Evolutionary conservation across 2,888 invertebrate species (phyloP), one percentile per base, ranked within the genome.

Genomic region (Coelogynopora nodosa): DNA sequence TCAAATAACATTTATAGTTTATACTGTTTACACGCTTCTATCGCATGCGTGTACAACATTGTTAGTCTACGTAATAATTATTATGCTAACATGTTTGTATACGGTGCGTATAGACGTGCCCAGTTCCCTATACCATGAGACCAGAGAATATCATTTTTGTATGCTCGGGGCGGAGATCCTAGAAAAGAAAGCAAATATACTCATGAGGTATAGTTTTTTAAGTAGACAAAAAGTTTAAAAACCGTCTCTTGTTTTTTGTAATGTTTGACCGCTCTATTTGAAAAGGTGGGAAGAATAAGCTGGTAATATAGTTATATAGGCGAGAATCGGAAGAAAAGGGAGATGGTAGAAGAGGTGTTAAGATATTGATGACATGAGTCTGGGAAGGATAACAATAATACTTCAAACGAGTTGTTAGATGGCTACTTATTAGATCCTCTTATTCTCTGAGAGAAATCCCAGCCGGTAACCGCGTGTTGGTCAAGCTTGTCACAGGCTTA

Each of bases 231-330:
- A 74, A 26, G 18, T 26, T 13, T 74, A 26, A 13, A 74, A 5
- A 5, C 23, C 5, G 27, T 10, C 2, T 74, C 2, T 74, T 23
- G 5, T 13, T 74, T 26, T 49, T 74, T 2, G 5, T 23, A 74
- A 74, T 74, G 74, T 74, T 74, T 74, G 74, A 74, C 74, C 74
- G 74, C 74, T 10, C 18, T 18, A 49, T 49, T 49, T 49, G 49
- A 49, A 49, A 49, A 49, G 49, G 49, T 49, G 18, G 5, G 18
- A 18, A 13, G 49, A 49, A 49, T 5, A 18, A 5, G 49, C 18
- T 49, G 49, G 10, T 49, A n/a, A n/a, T n/a, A n/a, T n/a, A n/a
- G n/a, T n/a, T n/a, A n/a, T n/a, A n/a, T n/a, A n/a, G n/a, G n/a
- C n/a, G n/a, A n/a, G n/a, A n/a, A n/a, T n/a, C n/a, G n/a, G n/a